Base-by-base conservation (phyloP, 1,140 invertebrate species). In the Antheraea mylitta region DNA sequence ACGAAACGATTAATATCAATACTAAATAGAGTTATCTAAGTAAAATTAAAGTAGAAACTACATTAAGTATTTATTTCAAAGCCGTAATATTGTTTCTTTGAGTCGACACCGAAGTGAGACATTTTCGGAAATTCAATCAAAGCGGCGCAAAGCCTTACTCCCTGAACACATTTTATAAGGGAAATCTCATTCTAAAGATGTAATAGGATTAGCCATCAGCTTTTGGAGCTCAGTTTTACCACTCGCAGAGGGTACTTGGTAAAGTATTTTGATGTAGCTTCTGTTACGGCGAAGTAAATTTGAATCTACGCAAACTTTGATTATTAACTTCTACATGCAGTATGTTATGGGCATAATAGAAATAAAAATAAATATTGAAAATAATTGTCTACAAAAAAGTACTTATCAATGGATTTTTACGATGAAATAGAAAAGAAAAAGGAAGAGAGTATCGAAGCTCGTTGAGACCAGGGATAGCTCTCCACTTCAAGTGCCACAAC, bases 51-150 rank as follows among this genome's bases (percentile, higher is more conserved):
- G 18, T 9, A 19, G 59, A 22, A 11, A 63, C 13, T 37, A 63
- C 7, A n/a, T 36, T 37, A n/a, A 53, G 13, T 63, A 37, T 63
- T 63, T 63, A 30, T 63, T 63, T 36, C 30, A 63, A 63, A 63
- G 61, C 61, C 30, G 37, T 63, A 63, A 63, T 37, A 63, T 63
- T 63, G 61, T 63, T 63, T 63, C 45, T 53, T 53, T 63, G 30
- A 61, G 59, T 61, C 59, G 59, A 19, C 18, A 61, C 59, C 18
- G 59, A 61, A 61, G 8, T 36, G 61, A 63, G 61, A 36, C 61
- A 63, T 67, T 53, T 53, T 66, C 63, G 62, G 58, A 68, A 68
- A 75, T 75, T 75, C 73, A 75, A 75, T 75, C 73, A 75, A 72
- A 63, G 61, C 16, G 22, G 70, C 18, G 45, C 66, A 61, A 72